Percentiles rank a stretch among this genome's conserved stretches.
Conservation (phyloP, 2,113 vertebrate genomes). For the Lota lota region DNA sequence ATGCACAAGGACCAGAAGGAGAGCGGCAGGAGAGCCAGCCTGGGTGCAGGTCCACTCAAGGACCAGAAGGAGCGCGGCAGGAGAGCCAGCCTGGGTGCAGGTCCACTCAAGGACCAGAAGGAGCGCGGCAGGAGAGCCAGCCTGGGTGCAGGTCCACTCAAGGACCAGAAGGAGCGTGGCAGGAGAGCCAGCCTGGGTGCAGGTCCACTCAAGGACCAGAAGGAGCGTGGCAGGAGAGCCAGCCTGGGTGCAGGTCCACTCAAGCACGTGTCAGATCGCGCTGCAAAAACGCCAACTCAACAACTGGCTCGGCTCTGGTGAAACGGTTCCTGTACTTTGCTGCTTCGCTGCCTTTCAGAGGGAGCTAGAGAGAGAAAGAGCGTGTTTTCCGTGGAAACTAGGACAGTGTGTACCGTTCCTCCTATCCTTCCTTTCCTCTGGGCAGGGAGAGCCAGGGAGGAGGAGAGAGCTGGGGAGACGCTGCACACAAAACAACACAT, state of each 20-base stretch:
- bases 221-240: too few species aligned
- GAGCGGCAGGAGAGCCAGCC: too few species aligned
- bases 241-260: not conserved
- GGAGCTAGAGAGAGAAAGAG: not conserved
- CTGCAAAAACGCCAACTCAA: conserved; percentile 1
- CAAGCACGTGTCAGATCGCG: not conserved
- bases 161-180: not conserved
- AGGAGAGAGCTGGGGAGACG: not conserved
- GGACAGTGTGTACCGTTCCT: conserved; percentile 1
- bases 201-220: not conserved
- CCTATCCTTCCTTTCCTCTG: not conserved
- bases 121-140: too few species aligned
- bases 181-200: not conserved
- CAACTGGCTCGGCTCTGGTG: not conserved
- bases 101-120: not conserved
- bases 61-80: not conserved
- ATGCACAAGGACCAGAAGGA: too few species aligned
- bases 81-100: not conserved
- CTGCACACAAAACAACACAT: not conserved
- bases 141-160: not conserved
- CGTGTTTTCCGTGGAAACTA: conserved; percentile 13
- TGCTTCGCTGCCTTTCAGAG: conserved; percentile 18
- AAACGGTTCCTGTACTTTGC: conserved; percentile 9
- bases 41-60: not conserved
- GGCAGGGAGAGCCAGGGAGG: not conserved